phyloP scores from a whole-genome alignment of 2,797 vertebrate species.

The Scyliorhinus canicula region DNA sequence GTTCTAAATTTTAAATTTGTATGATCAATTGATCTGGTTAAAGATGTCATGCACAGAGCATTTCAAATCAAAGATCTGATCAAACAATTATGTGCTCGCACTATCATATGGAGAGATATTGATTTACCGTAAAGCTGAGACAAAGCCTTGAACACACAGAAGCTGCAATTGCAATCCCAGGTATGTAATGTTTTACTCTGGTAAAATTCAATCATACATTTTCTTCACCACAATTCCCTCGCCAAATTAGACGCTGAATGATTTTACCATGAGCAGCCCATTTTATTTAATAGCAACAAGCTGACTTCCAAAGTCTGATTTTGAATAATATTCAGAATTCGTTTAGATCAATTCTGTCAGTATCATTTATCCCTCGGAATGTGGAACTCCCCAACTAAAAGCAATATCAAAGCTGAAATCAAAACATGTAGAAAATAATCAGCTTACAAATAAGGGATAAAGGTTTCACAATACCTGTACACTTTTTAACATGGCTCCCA shows the following conservation, averaged over 20 bases:
- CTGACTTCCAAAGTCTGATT: neutral
- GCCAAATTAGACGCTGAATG: neutral
- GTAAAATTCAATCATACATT: neutral
- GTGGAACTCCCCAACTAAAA: neutral
- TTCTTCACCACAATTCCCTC: neutral
- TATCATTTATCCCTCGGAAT: neutral
- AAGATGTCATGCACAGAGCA: neutral
- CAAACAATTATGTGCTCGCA: neutral
- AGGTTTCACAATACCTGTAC: conserved; percentile 72
- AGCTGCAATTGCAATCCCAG: neutral
- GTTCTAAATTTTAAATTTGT: neutral
- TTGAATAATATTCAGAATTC: neutral
- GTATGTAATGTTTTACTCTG: neutral
- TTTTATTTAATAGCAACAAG: neutral
- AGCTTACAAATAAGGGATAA: neutral
- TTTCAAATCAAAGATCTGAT: neutral
- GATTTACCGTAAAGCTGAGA: neutral
- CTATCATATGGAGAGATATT: neutral
- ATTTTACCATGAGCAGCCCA: neutral
- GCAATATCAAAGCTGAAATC: neutral
- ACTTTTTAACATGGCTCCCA: conserved; percentile 86
- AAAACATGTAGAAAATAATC: neutral
- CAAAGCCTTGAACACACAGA: neutral
- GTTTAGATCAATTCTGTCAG: neutral
- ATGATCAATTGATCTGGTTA: neutral